A percentile compares a stretch with the other conserved stretches of the same genome.
phyloP scores from a whole-genome alignment of 1,140 invertebrate genomes.

The Penaeus vannamei region DNA sequence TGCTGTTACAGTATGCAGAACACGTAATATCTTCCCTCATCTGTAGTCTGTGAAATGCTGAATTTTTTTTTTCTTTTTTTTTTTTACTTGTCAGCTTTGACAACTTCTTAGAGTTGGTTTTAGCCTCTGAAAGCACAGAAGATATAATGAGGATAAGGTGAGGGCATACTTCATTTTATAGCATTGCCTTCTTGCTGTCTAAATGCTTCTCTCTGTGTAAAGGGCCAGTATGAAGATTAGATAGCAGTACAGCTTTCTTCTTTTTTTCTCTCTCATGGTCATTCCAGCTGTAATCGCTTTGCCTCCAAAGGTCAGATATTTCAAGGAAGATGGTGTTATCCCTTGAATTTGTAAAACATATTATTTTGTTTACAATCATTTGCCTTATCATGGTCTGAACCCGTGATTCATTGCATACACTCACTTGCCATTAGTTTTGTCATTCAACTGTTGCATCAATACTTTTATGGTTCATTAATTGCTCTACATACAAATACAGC shows the following conservation, averaged over 20 bases:
- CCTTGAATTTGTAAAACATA: too few relatives aligned
- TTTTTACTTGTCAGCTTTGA: constrained; percentile 65
- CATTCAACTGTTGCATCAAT: too few relatives aligned
- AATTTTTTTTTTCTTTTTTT: constrained; percentile 35
- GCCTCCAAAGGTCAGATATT: too few relatives aligned
- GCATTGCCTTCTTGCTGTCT: constrained; percentile 9
- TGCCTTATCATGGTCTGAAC: too few relatives aligned
- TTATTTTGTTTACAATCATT: too few relatives aligned
- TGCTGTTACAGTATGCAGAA: constrained; percentile 39
- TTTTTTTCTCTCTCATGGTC: neutral
- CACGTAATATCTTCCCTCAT: constrained; percentile 38
- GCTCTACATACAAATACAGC: too few relatives aligned
- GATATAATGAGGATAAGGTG: constrained; percentile 59
- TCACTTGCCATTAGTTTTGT: too few relatives aligned
- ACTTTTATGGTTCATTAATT: too few relatives aligned
- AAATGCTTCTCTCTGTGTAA: constrained; percentile 25
- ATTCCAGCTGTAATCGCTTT: neutral
- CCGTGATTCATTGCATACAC: too few relatives aligned
- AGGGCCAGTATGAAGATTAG: constrained; percentile 30
- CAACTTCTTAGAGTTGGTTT: constrained; percentile 66
- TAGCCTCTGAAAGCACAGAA: constrained; percentile 63
- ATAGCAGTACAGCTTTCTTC: neutral
- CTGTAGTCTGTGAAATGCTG: constrained; percentile 48
- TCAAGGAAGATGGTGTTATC: too few relatives aligned
- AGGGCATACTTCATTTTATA: constrained; percentile 38